These are phyloP conservation scores for Strigamia crassipes DNA, from an alignment of 2,888 invertebrate genomes.

Conservation along the genomic window DNA sequence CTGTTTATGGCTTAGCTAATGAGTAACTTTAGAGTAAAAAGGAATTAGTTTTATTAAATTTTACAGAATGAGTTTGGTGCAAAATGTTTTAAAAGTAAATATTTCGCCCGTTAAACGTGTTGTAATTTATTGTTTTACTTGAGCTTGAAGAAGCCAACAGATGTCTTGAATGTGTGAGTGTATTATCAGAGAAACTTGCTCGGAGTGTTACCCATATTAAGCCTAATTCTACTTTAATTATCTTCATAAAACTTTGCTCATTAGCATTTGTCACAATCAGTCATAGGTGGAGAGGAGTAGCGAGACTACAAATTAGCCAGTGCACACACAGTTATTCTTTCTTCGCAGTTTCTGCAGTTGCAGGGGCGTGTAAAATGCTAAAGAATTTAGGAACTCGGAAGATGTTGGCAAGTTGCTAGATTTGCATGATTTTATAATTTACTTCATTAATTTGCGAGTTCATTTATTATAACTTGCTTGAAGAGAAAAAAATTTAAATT, in stretches of 20 bases:
- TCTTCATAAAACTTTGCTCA: constrained; percentile 42
- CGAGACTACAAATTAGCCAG: constrained; percentile 34
- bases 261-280: constrained; percentile 40
- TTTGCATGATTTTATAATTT: constrained; percentile 35
- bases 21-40: constrained; percentile 22
- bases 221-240: constrained; percentile 36
- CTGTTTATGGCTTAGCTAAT: constrained; percentile 37
- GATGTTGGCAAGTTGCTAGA: constrained; percentile 19
- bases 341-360: not conserved
- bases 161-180: constrained; percentile 38
- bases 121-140: constrained; percentile 6
- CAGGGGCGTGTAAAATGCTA: constrained; percentile 2
- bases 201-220: constrained; percentile 24
- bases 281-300: constrained; percentile 35
- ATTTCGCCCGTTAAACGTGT: constrained; percentile 7
- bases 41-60: constrained; percentile 26
- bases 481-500: not conserved
- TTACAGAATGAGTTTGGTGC: not conserved
- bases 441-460: constrained; percentile 19
- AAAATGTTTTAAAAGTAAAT: constrained; percentile 30
- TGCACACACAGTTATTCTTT: not conserved
- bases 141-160: constrained; percentile 32
- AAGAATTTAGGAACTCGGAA: constrained; percentile 23
- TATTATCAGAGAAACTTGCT: constrained; percentile 38
- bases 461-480: not conserved